Base-by-base conservation (phyloP, 2,113 vertebrate species). In the Glaucidium brasilianum region DNA sequence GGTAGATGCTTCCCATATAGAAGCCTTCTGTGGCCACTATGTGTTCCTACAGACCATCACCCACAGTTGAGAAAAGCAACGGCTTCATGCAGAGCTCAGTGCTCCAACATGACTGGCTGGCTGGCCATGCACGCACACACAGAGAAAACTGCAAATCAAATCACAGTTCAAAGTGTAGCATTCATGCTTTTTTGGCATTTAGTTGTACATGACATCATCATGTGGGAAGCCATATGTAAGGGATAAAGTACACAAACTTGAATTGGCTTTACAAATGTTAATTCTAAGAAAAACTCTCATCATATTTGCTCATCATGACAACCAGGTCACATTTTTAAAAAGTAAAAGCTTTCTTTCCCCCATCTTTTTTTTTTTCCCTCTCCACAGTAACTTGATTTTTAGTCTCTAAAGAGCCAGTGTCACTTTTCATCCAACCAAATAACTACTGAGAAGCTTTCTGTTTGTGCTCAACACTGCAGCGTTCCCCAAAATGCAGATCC, bases 221-320 rank as follows among this genome's bases (percentile, higher is more conserved):
- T 39, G 60, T 77, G 85, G 82, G 80, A 94, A 96, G 88, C 92
- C 88, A 60, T 91, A 91, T 90, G 84, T 77, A 62, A 78, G 72
- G 60, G 80, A 86, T 74, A 84, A 89, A 92, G 72, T 39, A 88
- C 74, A 85, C 32, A 93, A 91, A 87, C 79, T 92, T 62, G 63
- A 93, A 63, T 7, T 80, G 66, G 74, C 59, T 91, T 95, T 76
- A 85, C 83, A 92, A 92, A 95, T 19, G 53, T 64, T 93, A 88
- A 83, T 83, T 90, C 74, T 87, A 94, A 90, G 82, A 94, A 91
- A 92, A 91, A 63, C n/a, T 34, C 53, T 49, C 55, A 83, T 67
- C 45, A 59, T 23, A 89, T 85, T 76, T 93, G 83, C 71, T 92
- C 74, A 68, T 62, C 4, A 1, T 13, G 12, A 92, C 75, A 84